These are phyloP conservation scores for Clarias pachynema DNA, from an alignment of 2,797 vertebrate species.

Conservation along the genomic window DNA sequence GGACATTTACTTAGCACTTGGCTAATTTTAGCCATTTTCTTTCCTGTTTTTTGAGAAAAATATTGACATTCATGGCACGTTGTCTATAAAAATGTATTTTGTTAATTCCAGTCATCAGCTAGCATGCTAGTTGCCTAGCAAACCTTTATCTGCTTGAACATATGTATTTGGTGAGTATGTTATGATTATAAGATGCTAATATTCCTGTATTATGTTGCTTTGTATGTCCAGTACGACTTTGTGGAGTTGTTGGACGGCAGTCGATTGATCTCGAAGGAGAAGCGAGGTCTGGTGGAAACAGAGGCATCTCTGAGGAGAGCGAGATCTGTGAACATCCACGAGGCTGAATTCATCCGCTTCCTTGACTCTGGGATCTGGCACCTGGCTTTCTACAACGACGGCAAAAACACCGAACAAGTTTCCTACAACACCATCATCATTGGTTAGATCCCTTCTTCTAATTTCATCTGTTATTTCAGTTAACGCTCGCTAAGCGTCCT, in stretches of 20 bases:
- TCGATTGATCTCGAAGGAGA: conserved; percentile 91
- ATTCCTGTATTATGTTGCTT: background rate
- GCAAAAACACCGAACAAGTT: conserved; percentile 89
- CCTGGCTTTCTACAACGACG: conserved; percentile 96
- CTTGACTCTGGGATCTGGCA: conserved; percentile 98
- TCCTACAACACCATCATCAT: conserved; percentile 93
- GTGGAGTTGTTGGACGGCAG: conserved; percentile 95
- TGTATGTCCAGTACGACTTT: conserved; percentile 87
- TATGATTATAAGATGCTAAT: background rate
- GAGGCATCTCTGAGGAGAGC: conserved; percentile 74
- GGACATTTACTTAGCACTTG: background rate
- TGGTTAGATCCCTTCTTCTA: conserved; percentile 75
- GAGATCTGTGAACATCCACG: conserved; percentile 87
- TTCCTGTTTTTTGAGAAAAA: background rate
- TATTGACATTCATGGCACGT: background rate
- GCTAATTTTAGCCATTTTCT: background rate
- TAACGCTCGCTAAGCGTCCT: background rate
- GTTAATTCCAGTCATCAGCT: background rate
- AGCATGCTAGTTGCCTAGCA: background rate
- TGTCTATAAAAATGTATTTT: background rate
- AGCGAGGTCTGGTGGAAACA: conserved; percentile 81
- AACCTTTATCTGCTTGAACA: background rate
- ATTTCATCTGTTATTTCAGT: background rate
- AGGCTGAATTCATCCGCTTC: conserved; percentile 96
- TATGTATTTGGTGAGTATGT: conserved; percentile 11